Percentiles rank a stretch among this genome's conserved stretches.
These are phyloP conservation scores for Dynastes tityus DNA, from an alignment of 2,888 invertebrate species.

Conservation along the genomic window DNA sequence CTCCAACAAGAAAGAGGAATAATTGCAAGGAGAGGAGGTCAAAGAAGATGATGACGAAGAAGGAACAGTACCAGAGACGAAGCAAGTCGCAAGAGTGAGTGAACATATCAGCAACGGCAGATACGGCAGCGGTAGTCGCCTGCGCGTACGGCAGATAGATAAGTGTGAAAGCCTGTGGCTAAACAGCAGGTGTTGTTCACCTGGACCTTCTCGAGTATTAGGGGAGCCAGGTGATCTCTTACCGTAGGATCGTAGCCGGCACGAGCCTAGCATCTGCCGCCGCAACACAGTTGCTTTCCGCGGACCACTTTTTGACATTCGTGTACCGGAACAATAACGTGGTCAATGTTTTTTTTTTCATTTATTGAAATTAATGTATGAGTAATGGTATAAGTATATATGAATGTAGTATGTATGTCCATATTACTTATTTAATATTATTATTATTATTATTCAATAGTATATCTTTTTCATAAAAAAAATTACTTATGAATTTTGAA, in stretches of 20 bases:
- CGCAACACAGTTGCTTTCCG: conserved; percentile 56
- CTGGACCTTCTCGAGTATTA: conserved; percentile 63
- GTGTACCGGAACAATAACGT: conserved; percentile 57
- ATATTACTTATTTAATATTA: too few species aligned
- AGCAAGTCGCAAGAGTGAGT: not conserved
- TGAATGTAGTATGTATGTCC: too few species aligned
- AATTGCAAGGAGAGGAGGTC: not conserved
- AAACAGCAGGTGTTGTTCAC: conserved; percentile 64
- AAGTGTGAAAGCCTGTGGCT: conserved; percentile 52
- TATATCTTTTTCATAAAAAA: too few species aligned
- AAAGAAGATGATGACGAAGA: too few species aligned
- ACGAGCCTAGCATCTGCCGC: conserved; percentile 64
- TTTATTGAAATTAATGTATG: too few species aligned
- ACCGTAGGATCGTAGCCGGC: conserved; percentile 54
- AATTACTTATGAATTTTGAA: too few species aligned
- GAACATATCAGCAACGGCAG: not conserved
- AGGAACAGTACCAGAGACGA: too few species aligned
- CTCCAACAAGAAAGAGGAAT: conserved; percentile 8
- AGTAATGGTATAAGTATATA: too few species aligned
- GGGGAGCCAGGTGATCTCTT: conserved; percentile 63
- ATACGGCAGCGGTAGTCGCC: conserved; percentile 5
- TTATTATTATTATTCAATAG: too few species aligned
- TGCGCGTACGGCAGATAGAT: conserved; percentile 27
- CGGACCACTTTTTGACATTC: conserved; percentile 60
- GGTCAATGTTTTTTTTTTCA: conserved; percentile 18